These are phyloP conservation scores for Myotis vivesi DNA, from an alignment of 2,797 vertebrate genomes.

Conservation along the genomic window DNA sequence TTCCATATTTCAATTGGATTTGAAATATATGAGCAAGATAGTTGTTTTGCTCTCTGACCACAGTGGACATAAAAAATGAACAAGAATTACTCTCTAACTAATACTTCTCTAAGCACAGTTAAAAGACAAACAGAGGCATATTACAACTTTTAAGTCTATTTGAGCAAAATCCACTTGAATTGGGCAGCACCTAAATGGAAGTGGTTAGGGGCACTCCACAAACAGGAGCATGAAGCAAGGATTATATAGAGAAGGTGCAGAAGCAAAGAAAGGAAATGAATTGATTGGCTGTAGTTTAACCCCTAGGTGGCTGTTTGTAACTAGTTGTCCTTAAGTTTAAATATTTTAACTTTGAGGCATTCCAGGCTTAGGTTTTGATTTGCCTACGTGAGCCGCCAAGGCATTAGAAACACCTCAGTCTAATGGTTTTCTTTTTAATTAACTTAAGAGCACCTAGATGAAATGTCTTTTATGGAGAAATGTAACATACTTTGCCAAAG, in stretches of 20 bases:
- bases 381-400: too few species aligned
- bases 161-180: not conserved
- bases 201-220: not conserved
- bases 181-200: not conserved
- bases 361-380: not conserved
- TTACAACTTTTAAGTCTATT: not conserved
- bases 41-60: not conserved
- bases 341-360: not conserved
- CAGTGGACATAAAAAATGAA: slow-evolving; percentile 1
- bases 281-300: not conserved
- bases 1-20: not conserved
- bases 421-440: not conserved
- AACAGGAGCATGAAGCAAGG: not conserved
- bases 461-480: slow-evolving; percentile 35
- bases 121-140: not conserved
- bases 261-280: not conserved
- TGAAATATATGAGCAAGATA: not conserved
- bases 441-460: not conserved
- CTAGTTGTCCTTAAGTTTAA: not conserved
- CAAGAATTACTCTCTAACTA: not conserved
- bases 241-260: not conserved
- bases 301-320: not conserved
- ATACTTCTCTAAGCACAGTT: not conserved
- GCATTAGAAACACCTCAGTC: not conserved
- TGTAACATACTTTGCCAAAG: not conserved